Percentiles rank a stretch among this genome's conserved stretches.
These are phyloP conservation scores for Mythimna albipuncta DNA, from an alignment of 2,888 invertebrate genomes.

Conservation along the genomic window DNA sequence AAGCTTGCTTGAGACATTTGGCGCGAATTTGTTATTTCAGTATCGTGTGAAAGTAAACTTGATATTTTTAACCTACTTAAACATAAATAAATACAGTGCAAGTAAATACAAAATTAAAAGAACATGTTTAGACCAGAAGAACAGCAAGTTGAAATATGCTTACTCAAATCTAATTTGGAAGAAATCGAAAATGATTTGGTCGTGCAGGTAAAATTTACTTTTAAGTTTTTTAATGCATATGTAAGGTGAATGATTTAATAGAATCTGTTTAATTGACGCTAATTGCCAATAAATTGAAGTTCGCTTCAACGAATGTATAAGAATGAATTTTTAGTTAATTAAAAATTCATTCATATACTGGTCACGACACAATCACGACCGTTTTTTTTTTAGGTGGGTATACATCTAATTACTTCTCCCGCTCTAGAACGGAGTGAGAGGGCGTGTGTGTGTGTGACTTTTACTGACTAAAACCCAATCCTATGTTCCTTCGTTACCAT, in stretches of 20 bases:
- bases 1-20: background rate
- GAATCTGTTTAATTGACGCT: too few species aligned
- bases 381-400: too few species aligned
- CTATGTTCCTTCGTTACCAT: too few species aligned
- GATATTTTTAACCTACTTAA: too few species aligned
- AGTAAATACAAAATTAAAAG: background rate
- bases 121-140: conserved; percentile 82
- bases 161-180: conserved; percentile 81
- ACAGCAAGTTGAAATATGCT: conserved; percentile 83
- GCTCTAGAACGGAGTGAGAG: too few species aligned
- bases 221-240: background rate
- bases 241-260: too few species aligned
- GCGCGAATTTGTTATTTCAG: background rate
- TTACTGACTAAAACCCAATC: too few species aligned
- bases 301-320: background rate
- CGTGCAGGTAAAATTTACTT: conserved; percentile 72
- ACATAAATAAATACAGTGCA: background rate
- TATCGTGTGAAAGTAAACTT: background rate
- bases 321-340: background rate
- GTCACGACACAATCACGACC: too few species aligned
- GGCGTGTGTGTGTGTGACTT: too few species aligned
- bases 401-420: too few species aligned
- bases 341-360: too few species aligned
- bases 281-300: background rate
- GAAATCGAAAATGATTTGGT: conserved; percentile 80